phyloP scores from a whole-genome alignment of 2,797 vertebrate species.

The Notolepis coatsorum region DNA sequence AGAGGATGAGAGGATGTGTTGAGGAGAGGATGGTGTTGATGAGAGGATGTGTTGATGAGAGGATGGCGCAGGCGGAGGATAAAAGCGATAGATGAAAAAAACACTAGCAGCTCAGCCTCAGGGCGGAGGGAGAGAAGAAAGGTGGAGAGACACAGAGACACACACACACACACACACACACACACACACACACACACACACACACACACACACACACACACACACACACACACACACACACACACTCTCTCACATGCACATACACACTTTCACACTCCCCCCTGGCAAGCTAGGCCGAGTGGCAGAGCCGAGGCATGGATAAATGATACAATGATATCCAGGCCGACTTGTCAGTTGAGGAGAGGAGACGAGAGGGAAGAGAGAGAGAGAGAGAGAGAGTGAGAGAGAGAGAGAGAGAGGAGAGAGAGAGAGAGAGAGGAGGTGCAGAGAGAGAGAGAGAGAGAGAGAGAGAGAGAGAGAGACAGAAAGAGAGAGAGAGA shows the following conservation, averaged over 20 bases:
- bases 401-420: neutral
- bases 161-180: neutral
- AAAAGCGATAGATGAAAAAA: no score
- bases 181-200: neutral
- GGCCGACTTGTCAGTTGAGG: neutral
- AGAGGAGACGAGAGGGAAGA: constrained; percentile 46
- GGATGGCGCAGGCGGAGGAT: no score
- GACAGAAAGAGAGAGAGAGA: constrained; percentile 61
- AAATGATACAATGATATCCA: neutral
- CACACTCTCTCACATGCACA: constrained; percentile 10
- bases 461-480: constrained; percentile 86
- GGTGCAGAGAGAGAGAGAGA: constrained; percentile 79
- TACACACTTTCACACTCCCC: neutral
- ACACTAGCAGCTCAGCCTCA: no score
- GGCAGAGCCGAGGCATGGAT: no score
- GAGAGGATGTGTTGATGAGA: no score
- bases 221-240: constrained; percentile 13
- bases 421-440: constrained; percentile 69
- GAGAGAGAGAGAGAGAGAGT: constrained; percentile 34
- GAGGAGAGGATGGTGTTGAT: no score
- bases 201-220: constrained; percentile 7
- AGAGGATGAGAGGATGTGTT: no score
- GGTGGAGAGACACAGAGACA: constrained; percentile 19
- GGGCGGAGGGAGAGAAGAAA: no score
- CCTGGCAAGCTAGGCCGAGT: no score